These are phyloP conservation scores for Suncus etruscus DNA, from an alignment of 2,113 vertebrate species.

Conservation along the genomic window DNA sequence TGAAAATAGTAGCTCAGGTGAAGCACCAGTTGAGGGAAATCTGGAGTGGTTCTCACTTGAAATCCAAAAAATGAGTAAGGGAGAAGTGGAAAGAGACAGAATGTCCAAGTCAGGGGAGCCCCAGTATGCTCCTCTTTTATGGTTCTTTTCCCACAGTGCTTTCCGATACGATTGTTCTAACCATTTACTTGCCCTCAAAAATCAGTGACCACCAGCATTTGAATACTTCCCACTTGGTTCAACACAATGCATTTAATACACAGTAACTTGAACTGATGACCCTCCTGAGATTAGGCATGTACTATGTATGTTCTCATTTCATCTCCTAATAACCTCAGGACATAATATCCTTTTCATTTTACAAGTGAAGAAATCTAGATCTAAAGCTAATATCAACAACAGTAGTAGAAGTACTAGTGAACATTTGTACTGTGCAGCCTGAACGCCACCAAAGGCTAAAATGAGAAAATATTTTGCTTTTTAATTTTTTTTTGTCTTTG, in stretches of 20 bases:
- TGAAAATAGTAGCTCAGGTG: too few species aligned
- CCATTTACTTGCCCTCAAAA: neutral
- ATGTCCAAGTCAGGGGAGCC: too few species aligned
- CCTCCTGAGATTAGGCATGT: neutral
- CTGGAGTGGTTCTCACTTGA: too few species aligned
- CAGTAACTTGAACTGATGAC: neutral
- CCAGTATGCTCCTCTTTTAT: too few species aligned
- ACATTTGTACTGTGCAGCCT: neutral
- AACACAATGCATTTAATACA: neutral
- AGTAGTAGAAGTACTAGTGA: neutral
- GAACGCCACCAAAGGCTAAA: too few species aligned
- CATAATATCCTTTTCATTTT: neutral
- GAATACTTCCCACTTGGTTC: neutral
- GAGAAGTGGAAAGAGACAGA: too few species aligned
- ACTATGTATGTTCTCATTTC: neutral
- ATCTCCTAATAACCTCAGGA: neutral
- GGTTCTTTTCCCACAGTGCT: neutral
- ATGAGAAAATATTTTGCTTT: too few species aligned
- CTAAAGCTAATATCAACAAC: neutral
- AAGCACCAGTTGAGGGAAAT: too few species aligned
- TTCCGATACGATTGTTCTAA: neutral
- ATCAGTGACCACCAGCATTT: neutral
- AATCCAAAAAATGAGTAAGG: too few species aligned
- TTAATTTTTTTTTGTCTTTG: too few species aligned
- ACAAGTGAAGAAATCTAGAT: neutral